Evolutionary conservation across 2,888 invertebrate species (phyloP), one percentile per base, ranked within the genome.

Genomic region (Neocrepidodera transversa): DNA sequence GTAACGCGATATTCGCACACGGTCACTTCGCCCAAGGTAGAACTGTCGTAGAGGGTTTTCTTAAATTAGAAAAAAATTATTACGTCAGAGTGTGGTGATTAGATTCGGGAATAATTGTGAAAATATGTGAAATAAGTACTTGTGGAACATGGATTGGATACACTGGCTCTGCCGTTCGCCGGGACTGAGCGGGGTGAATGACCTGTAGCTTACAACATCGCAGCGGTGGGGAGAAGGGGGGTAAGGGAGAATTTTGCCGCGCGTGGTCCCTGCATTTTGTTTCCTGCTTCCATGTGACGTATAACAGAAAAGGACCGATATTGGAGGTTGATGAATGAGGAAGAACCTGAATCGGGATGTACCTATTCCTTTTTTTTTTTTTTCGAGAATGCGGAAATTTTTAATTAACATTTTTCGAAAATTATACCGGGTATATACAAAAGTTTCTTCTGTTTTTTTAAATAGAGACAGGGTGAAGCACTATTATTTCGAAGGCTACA

Each of bases 181-280:
- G 77, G 78, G 78, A 78, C 78, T 76, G 75, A 74, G 76, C 76
- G 78, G 75, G 79, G 77, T 79, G 79, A 79, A 79, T 78, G 79
- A 79, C 79, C 79, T 78, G 77, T 74, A 74, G 77, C 75, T 74
- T 73, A 74, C 73, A 71, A 73, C 72, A 71, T 70, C 67, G 63
- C 62, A 54, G 66, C 60, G 68, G 66, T 55, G 68, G 68, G 64
- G 64, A 60, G 56, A 65, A 63, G 67, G 62, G 67, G 68, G 66
- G 66, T 64, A 68, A 69, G 73, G 70, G 75, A 76, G 76, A 76
- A 76, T 73, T 77, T 76, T 74, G 76, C 76, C 76, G 75, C 76
- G 76, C 77, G 75, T 76, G 73, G 59, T 63, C 68, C 64, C 72
- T 77, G 78, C 78, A 77, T 77, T 77, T 77, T 74, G 76, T 76